Evolutionary conservation across 2,797 vertebrate genomes (phyloP), one percentile per base, ranked within the genome.

Genomic region (Cossypha caffra): DNA sequence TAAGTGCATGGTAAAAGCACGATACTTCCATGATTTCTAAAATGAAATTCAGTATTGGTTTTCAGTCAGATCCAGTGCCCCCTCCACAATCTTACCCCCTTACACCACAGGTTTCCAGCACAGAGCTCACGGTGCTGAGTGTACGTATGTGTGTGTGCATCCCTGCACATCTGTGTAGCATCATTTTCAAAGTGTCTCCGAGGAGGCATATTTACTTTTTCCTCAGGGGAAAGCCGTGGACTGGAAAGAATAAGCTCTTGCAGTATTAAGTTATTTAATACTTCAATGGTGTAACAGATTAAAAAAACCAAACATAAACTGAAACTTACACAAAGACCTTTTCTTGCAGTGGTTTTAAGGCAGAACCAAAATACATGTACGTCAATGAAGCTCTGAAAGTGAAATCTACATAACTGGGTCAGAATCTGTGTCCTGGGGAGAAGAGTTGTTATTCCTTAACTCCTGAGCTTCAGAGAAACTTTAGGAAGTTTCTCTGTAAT

Each of bases 71-170:
- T 19, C 28, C 24, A 21, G 11, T 11, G 14, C 12, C 43, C 54
- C 31, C 59, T 74, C 43, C 52, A 59, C 37, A 24, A 1, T 13
- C 69, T 43, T 3, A 24, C 2, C 3, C n/a, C 10, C 28, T 51
- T 11, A 47, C 61, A 73, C 4, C 17, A 18, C 8, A 71, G 35
- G 31, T 38, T 59, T 77, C 61, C 61, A 33, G 40, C 31, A 16
- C 0, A 0, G 63, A 86, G 35, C 40, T 78, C 11, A 2, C 0
- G 0, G n/a, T 3, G 33, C 40, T 20, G 52, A 25, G 18, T 12
- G 47, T 12, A 13, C 12, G 40, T 5, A 1, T n/a, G 1, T 17
- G 37, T 5, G 14, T 11, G 15, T 1, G 16, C 35, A 40, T 20
- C 61, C 33, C 69, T 57, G 66, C 45, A n/a, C 2, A 7, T 50